Evolutionary conservation across 1,140 invertebrate genomes (phyloP), one percentile per base, ranked within the genome.

Genomic region (Zaprionus davidi): DNA sequence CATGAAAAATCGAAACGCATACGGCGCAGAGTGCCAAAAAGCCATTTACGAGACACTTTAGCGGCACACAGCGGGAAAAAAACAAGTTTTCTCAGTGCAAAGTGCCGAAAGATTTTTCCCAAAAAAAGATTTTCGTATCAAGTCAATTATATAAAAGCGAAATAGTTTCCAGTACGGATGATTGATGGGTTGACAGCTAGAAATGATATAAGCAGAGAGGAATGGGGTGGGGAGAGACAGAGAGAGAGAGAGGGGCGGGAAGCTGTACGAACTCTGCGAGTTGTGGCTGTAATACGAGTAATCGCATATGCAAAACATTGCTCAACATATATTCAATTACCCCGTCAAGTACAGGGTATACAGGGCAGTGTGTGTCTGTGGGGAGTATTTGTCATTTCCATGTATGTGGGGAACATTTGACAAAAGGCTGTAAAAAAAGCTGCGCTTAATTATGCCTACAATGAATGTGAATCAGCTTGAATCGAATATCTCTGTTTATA

Each of bases 401-500:
- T 51, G 17, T n/a, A n/a, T 46, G 62, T 65, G 63, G 65, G 34
- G 57, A 77, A 59, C 58, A 62, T 77, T 78, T 70, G 70, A 78
- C 53, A 63, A 76, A 86, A 78, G 66, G 62, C 70, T 76, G 77
- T 1, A 20, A 76, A 53, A 15, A 81, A 71, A 68, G 67, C 46
- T 59, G 71, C 5, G 58, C 85, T 71, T 81, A 90, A 88, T 88
- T 90, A 88, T 81, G 74, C 60, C 63, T 46, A 78, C 80, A 87
- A 69, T 78, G 74, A 80, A 78, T 67, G 55, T 22, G 36, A 66
- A 56, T 20, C 22, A 81, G 81, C 75, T 73, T 68, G 81, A 76
- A 78, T 82, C 81, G 84, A 79, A 84, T 81, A 78, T 81, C 78
- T 62, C 70, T 83, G 77, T 73, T 87, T 90, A 88, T 90, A 88